Percentiles rank a stretch among this genome's conserved stretches.
Conservation (phyloP, 2,888 invertebrate species). For the Agriopis leucophaearia region DNA sequence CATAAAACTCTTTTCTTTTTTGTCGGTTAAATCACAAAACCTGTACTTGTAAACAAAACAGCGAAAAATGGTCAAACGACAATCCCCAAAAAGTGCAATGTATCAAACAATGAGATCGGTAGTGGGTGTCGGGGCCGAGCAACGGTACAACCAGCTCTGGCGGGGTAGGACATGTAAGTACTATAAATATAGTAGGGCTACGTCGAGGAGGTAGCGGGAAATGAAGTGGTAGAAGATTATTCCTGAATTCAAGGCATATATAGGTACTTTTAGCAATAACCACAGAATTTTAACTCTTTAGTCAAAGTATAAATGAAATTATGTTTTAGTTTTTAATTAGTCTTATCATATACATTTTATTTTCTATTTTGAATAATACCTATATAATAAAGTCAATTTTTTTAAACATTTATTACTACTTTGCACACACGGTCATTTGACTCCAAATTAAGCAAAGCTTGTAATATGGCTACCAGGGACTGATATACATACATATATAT, state of each 20-base stretch:
- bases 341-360: no score
- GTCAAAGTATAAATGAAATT: no score
- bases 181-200: constrained; percentile 45
- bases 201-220: constrained; percentile 38
- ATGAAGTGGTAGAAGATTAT: background rate
- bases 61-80: constrained; percentile 10
- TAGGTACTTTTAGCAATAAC: background rate
- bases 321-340: no score
- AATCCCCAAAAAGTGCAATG: constrained; percentile 77
- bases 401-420: no score
- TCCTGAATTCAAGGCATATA: background rate
- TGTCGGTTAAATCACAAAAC: no score
- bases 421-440: no score
- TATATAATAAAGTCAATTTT: no score
- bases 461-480: no score
- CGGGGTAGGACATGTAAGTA: constrained; percentile 45
- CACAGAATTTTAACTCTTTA: background rate
- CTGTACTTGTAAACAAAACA: constrained; percentile 1
- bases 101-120: constrained; percentile 76
- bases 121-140: constrained; percentile 69
- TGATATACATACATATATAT: no score
- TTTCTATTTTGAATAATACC: no score
- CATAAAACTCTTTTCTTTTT: no score
- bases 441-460: no score
- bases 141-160: constrained; percentile 79